phyloP scores from a whole-genome alignment of 2,888 invertebrate genomes.

The Volucella inanis region DNA sequence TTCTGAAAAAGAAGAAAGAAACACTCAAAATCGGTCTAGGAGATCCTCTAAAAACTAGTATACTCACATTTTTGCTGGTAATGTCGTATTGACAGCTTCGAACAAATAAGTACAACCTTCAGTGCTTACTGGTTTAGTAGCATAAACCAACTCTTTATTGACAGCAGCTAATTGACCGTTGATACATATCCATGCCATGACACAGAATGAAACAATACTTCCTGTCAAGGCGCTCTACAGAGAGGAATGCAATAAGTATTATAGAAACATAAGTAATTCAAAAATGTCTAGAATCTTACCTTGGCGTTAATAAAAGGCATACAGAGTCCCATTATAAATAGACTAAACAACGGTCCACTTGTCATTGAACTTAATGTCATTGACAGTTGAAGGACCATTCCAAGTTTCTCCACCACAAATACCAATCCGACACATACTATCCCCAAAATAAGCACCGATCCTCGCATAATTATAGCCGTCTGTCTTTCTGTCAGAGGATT shows the following conservation, averaged over 20 bases:
- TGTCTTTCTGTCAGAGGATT: constrained; percentile 84
- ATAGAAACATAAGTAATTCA: too few species aligned
- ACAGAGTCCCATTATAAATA: constrained; percentile 87
- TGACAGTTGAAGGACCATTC: constrained; percentile 87
- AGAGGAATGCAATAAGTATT: background rate
- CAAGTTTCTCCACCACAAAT: constrained; percentile 88
- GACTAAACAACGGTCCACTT: constrained; percentile 88
- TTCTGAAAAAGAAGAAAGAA: constrained; percentile 63
- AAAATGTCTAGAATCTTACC: constrained; percentile 80
- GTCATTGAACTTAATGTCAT: constrained; percentile 87
- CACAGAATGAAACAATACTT: constrained; percentile 85
- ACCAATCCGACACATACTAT: constrained; percentile 87
- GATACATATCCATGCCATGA: constrained; percentile 88
- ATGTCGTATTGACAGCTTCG: constrained; percentile 77
- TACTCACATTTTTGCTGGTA: constrained; percentile 72
- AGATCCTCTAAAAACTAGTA: constrained; percentile 32
- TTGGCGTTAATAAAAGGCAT: constrained; percentile 87
- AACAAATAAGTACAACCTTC: constrained; percentile 86
- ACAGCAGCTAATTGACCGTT: constrained; percentile 88
- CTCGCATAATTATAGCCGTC: constrained; percentile 86
- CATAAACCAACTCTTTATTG: constrained; percentile 85
- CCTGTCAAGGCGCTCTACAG: constrained; percentile 88
- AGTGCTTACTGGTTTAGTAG: constrained; percentile 84
- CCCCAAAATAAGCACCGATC: constrained; percentile 88
- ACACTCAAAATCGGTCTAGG: constrained; percentile 34